Conservation (phyloP, 2,797 vertebrate species). For the Oryzias sinensis region DNA sequence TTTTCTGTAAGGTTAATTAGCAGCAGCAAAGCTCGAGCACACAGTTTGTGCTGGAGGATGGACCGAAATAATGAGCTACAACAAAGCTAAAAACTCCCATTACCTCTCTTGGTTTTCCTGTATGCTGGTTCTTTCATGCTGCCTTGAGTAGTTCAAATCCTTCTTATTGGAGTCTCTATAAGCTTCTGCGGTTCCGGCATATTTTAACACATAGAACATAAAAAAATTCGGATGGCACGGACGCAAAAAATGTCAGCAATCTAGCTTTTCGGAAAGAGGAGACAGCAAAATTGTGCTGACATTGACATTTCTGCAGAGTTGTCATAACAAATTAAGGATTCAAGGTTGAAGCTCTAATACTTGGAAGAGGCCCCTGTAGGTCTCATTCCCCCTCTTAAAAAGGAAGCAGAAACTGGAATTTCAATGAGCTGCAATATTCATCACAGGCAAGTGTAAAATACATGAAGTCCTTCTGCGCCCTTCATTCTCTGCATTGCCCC, state of each 20-base stretch:
- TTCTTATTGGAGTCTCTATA: slow-evolving; percentile 6
- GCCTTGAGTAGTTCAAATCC: slow-evolving; percentile 10
- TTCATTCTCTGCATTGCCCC: slow-evolving; percentile 18
- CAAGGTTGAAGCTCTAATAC: slow-evolving; percentile 16
- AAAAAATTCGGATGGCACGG: background rate
- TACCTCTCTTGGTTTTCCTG: slow-evolving; percentile 8
- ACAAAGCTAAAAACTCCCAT: slow-evolving; percentile 8
- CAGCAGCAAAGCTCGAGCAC: background rate
- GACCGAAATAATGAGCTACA: slow-evolving; percentile 40
- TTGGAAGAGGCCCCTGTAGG: slow-evolving; percentile 33
- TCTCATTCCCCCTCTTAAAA: slow-evolving; percentile 30
- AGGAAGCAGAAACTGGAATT: slow-evolving; percentile 35
- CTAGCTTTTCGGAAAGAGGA: background rate
- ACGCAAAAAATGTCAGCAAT: slow-evolving; percentile 4
- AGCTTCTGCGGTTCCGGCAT: background rate
- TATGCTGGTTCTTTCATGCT: slow-evolving; percentile 4
- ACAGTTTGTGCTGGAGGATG: background rate
- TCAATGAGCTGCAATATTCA: slow-evolving; percentile 52
- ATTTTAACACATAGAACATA: background rate
- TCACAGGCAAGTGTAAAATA: slow-evolving; percentile 37
- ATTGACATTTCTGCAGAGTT: slow-evolving; percentile 19
- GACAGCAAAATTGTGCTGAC: background rate
- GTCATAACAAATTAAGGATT: slow-evolving; percentile 40
- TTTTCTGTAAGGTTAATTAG: background rate
- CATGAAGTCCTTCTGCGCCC: slow-evolving; percentile 28